These are phyloP conservation scores for Oreotragus oreotragus DNA, from an alignment of 2,113 vertebrate species.

Conservation along the genomic window DNA sequence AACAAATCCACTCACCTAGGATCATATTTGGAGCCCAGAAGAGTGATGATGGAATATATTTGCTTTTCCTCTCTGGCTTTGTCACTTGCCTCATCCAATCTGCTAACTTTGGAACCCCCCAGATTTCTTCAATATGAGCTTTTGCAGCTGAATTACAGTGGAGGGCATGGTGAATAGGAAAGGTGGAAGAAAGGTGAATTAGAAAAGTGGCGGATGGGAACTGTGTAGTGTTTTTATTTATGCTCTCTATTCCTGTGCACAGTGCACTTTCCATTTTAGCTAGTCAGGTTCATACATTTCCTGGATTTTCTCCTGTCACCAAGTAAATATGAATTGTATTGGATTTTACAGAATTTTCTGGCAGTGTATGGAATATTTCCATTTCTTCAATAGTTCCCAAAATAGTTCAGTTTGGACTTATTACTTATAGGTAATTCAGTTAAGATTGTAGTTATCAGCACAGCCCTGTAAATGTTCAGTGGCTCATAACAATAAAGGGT, in stretches of 20 bases:
- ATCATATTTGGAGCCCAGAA: conserved; percentile 13
- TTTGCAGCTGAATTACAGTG: conserved; percentile 54
- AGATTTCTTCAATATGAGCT: neutral
- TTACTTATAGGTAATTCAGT: neutral
- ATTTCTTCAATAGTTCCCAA: neutral
- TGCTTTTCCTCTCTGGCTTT: conserved; percentile 35
- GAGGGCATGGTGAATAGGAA: conserved; percentile 16
- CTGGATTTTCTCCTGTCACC: conserved; percentile 47
- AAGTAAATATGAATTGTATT: conserved; percentile 33
- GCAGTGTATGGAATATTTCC: neutral
- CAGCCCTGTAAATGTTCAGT: neutral
- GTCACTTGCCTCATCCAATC: conserved; percentile 24
- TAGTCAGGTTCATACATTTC: conserved; percentile 38
- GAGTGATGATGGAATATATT: conserved; percentile 15
- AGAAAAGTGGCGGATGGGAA: conserved; percentile 39
- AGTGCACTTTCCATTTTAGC: conserved; percentile 40
- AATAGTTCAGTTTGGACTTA: conserved; percentile 5
- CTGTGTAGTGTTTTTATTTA: conserved; percentile 52
- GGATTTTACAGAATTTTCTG: conserved; percentile 49
- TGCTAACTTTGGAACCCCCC: conserved; percentile 21
- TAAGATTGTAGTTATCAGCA: neutral
- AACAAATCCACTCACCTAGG: neutral
- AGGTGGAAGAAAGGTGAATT: conserved; percentile 36
- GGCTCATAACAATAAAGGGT: neutral
- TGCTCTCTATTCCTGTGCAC: neutral